A percentile compares a stretch with the other conserved stretches of the same genome.
phyloP scores from a whole-genome alignment of 2,888 invertebrate genomes.

The Phrixothrix hirtus region DNA sequence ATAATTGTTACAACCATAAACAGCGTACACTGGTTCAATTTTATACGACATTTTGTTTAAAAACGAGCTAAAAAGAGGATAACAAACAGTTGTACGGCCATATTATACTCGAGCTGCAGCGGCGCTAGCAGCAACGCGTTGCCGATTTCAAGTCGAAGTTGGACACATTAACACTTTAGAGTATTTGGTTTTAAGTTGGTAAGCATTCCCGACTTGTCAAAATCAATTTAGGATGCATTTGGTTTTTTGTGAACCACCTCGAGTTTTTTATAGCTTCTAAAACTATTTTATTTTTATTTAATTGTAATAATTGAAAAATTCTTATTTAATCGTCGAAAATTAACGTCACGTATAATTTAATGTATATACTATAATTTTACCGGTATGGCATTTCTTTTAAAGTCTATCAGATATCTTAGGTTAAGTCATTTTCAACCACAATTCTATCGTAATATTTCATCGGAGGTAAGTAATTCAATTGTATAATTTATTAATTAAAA shows the following conservation, averaged over 20 bases:
- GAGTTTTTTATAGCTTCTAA: not conserved
- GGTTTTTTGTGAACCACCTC: conserved; percentile 2
- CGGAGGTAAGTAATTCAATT: conserved; percentile 1
- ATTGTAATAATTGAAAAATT: not conserved
- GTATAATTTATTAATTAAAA: not conserved
- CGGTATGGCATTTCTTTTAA: conserved; percentile 38
- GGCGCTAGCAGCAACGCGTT: too few species aligned
- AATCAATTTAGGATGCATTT: conserved; percentile 12
- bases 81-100: too few species aligned
- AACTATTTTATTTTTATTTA: conserved; percentile 6
- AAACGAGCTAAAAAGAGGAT: too few species aligned
- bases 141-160: too few species aligned
- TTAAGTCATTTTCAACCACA: conserved; percentile 38
- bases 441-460: not conserved
- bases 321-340: not conserved
- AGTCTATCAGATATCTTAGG: conserved; percentile 42
- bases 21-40: too few species aligned
- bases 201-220: conserved; percentile 18
- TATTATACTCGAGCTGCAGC: too few species aligned
- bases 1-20: too few species aligned
- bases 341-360: not conserved
- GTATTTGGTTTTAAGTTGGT: too few species aligned
- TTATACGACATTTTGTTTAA: too few species aligned
- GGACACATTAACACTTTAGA: too few species aligned
- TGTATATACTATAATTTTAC: conserved; percentile 2